phyloP scores from a whole-genome alignment of 2,888 invertebrate genomes.

The Xestia sexstrigata region DNA sequence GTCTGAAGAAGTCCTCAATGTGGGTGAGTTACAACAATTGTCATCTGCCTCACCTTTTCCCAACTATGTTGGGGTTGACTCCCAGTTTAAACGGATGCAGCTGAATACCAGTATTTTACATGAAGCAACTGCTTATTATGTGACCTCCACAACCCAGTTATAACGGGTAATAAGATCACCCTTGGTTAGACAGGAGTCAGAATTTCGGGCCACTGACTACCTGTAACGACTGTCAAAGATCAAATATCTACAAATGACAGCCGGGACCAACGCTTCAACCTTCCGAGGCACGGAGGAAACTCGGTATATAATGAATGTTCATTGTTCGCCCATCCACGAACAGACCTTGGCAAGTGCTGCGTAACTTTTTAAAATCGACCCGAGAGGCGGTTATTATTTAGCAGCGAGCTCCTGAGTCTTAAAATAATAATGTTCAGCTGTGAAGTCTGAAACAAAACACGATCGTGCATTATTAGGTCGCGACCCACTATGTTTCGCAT shows the following conservation, averaged over 20 bases:
- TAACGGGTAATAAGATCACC: not conserved
- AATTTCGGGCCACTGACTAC: not conserved
- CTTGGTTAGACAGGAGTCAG: not conserved
- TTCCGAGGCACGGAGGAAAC: not conserved
- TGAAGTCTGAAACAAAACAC: too few species aligned
- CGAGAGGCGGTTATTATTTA: not conserved
- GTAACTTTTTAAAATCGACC: not conserved
- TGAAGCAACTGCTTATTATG: not conserved
- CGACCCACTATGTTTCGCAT: too few species aligned
- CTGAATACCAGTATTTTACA: not conserved
- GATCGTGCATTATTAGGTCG: too few species aligned
- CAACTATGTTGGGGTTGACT: not conserved
- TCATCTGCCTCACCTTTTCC: not conserved
- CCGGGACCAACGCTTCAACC: not conserved
- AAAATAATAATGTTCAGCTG: too few species aligned
- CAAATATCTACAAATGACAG: too few species aligned
- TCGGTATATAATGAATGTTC: not conserved
- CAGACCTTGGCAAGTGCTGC: not conserved
- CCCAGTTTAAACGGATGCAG: not conserved
- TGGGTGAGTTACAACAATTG: slow-evolving; percentile 72
- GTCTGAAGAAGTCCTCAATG: slow-evolving; percentile 81
- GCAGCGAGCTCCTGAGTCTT: too few species aligned
- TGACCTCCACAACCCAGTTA: not conserved
- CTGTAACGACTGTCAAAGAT: too few species aligned
- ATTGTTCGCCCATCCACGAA: not conserved